These are phyloP conservation scores for Reticulitermes lucifugus DNA, from an alignment of 2,888 invertebrate genomes.

Conservation along the genomic window DNA sequence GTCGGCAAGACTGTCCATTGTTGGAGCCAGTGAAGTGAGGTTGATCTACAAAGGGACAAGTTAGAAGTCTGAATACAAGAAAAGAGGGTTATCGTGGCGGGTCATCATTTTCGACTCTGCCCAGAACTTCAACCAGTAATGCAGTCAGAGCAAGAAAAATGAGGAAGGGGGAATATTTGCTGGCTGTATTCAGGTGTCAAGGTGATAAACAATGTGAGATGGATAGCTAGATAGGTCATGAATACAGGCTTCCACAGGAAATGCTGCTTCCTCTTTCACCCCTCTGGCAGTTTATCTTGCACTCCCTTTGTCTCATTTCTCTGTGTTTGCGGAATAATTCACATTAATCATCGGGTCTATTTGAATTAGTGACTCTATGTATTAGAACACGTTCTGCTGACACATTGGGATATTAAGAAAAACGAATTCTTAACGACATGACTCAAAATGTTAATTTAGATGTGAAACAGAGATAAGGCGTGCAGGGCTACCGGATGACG, in stretches of 20 bases:
- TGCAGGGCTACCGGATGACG: too few relatives aligned
- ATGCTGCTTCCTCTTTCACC: constrained; percentile 43
- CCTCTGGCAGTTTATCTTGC: too few relatives aligned
- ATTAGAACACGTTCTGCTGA: background rate
- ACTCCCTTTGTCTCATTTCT: background rate
- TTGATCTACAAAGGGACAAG: background rate
- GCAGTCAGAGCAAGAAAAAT: constrained; percentile 13
- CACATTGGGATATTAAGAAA: too few relatives aligned
- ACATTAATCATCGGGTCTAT: constrained; percentile 7
- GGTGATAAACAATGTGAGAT: constrained; percentile 46
- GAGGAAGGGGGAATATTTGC: constrained; percentile 20
- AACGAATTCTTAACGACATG: too few relatives aligned
- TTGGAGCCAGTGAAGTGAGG: background rate
- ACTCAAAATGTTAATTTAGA: too few relatives aligned
- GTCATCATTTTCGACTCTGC: background rate
- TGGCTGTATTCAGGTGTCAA: constrained; percentile 38
- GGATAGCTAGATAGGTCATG: constrained; percentile 42
- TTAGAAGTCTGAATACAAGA: background rate
- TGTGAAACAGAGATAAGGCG: too few relatives aligned
- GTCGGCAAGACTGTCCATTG: background rate
- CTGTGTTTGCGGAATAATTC: constrained; percentile 16
- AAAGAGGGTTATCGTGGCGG: constrained; percentile 1
- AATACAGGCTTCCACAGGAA: constrained; percentile 42
- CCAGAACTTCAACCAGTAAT: background rate
- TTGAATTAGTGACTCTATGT: background rate